Base-by-base conservation (phyloP, 2,113 vertebrate species). In the Hemicordylus capensis region DNA sequence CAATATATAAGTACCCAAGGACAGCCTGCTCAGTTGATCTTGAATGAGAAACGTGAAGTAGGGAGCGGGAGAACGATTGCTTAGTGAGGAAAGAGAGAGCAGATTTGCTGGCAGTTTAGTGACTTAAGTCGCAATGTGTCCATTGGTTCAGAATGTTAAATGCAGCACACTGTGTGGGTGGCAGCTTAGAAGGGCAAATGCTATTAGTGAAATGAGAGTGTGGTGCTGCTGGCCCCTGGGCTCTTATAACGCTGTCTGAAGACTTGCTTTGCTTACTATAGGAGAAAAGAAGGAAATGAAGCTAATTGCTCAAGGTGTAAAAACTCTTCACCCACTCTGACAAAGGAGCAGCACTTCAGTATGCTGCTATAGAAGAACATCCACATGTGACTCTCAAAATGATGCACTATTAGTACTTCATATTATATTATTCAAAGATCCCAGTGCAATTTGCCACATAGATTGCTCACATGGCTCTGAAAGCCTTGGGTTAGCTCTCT, bases 161-260 rank as follows among this genome's bases (percentile, higher is more conserved):
- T 92, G 89, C 87, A 88, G 88, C 83, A 86, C 70, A 86, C 70
- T 1, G 19, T 51, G 89, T 89, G 89, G 87, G 91, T 90, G 88
- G 73, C 15, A 0, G 0, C 5, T 81, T 84, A 83, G 92, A 92
- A 91, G 86, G 88, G 69, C 20, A 44, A 87, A 28, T 61, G 34
- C 0, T 61, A 22, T 51, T 24, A 31, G 85, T 75, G 56, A 85
- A 88, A 67, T 79, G 83, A 91, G 74, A 31, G 48, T 61, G 1
- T 31, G 64, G 6, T 15, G 6, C 77, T 63, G 34, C 39, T 14
- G 80, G 76, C 86, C 59, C 6, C 66, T 66, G 72, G 69, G 58
- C 88, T 39, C 1, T 51, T 0, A 0, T 10, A 76, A 86, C 72
- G 10, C 1, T 66, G 37, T 66, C 74, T 24, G 39, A 85, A 78